Conservation (phyloP, 2,888 invertebrate species). For the Leucozona laternaria region DNA sequence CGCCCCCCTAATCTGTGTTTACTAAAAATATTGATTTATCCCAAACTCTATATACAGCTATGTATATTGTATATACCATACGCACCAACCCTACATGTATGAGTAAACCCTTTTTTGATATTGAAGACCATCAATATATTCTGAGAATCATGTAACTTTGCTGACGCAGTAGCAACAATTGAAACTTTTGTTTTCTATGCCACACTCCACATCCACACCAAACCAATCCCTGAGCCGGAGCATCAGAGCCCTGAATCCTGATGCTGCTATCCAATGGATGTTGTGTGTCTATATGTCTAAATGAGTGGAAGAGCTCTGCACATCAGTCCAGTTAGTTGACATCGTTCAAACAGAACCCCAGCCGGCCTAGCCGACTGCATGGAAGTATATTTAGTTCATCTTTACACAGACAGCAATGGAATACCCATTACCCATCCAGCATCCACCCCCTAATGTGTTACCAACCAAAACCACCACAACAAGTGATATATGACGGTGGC, state of each 20-base stretch:
- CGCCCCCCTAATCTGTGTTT: slow-evolving; percentile 53
- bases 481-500: slow-evolving; percentile 74
- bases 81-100: neutral
- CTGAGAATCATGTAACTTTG: slow-evolving; percentile 64
- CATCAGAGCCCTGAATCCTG: too few relatives aligned
- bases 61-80: too few relatives aligned
- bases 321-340: slow-evolving; percentile 69
- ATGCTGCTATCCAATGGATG: slow-evolving; percentile 24
- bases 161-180: slow-evolving; percentile 74
- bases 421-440: neutral
- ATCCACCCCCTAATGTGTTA: slow-evolving; percentile 30
- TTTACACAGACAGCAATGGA: neutral
- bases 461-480: slow-evolving; percentile 66
- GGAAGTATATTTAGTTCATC: slow-evolving; percentile 46
- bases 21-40: slow-evolving; percentile 65
- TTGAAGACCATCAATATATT: slow-evolving; percentile 68
- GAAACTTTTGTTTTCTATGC: slow-evolving; percentile 63
- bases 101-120: slow-evolving; percentile 26
- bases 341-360: slow-evolving; percentile 52
- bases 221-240: too few relatives aligned
- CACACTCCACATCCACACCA: too few relatives aligned
- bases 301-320: slow-evolving; percentile 50
- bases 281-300: slow-evolving; percentile 12
- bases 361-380: slow-evolving; percentile 18
- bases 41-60: neutral